Base-by-base conservation (phyloP, 2,113 vertebrate genomes). In the Thomomys bottae region DNA sequence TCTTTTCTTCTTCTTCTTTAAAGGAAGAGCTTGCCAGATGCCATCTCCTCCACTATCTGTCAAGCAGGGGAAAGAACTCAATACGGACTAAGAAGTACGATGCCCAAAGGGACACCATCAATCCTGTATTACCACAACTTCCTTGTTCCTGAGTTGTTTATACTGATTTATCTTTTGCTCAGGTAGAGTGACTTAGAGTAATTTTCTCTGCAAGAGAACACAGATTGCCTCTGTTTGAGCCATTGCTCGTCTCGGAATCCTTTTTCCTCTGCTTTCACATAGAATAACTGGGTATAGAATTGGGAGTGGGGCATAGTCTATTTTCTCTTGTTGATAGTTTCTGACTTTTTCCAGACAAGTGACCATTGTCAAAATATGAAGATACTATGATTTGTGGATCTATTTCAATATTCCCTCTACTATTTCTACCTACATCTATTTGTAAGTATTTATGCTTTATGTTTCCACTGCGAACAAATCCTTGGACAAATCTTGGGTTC, bases 131-230 rank as follows among this genome's bases (percentile, higher is more conserved):
- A 96, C 95, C 84, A 90, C 93, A 87, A 92, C 94, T 77, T 94
- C 94, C 87, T 93, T 83, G 10, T 79, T 95, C 87, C 87, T 61
- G 84, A 95, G 90, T 93, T 96, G 95, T 96, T 96, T 93, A 84
- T 96, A 93, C 84, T 95, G 95, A 96, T 95, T 90, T 84, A 96
- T 96, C 92, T 92, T 95, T 85, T 70, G 81, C 95, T 94, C 94
- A 95, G 94, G 96, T 96, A 73, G 88, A 95, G 80, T 89, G 95
- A 91, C 95, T 95, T 86, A 92, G 96, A 95, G 95, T 92, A 78
- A 95, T 95, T 93, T 94, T 94, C 91, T 96, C 91, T 4, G 81
- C 59, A 23, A 78, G 78, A 64, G 45, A 87, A 45, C 49, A 61
- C 0, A 57, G 80, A 92, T 90, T 84, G 77, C 84, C 73, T 94